These are phyloP conservation scores for Pectinophora gossypiella DNA, from an alignment of 1,140 invertebrate species.

Conservation along the genomic window DNA sequence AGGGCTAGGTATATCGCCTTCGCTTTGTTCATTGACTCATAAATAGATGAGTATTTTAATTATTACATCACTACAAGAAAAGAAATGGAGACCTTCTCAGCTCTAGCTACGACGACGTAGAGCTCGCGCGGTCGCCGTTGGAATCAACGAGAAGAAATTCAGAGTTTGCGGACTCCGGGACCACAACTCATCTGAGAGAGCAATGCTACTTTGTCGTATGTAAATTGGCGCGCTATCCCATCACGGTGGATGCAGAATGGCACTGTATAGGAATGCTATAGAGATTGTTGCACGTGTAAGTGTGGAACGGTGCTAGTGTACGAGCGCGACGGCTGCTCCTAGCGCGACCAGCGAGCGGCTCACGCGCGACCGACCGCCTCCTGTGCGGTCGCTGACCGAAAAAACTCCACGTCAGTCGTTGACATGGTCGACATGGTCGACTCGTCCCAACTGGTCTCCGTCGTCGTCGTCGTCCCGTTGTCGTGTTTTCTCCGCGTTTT, in stretches of 20 bases:
- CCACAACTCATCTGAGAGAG: conserved; percentile 33
- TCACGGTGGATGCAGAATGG: conserved; percentile 15
- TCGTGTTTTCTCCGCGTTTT: conserved; percentile 64
- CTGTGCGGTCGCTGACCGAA: conserved; percentile 71
- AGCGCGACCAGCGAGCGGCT: conserved; percentile 51
- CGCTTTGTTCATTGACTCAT: neutral
- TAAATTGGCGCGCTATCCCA: conserved; percentile 23
- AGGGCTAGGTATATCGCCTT: neutral
- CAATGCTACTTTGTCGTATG: conserved; percentile 26
- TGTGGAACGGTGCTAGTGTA: conserved; percentile 64
- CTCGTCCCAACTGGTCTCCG: conserved; percentile 59
- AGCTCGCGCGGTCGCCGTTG: too few relatives aligned
- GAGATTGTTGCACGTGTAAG: conserved; percentile 38
- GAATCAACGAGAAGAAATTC: too few relatives aligned
- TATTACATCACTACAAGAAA: conserved; percentile 12
- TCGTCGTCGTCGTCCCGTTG: conserved; percentile 56
- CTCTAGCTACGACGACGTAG: neutral
- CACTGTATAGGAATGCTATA: conserved; percentile 44
- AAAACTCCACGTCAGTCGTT: conserved; percentile 67
- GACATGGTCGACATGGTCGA: conserved; percentile 55
- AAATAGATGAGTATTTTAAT: conserved; percentile 22
- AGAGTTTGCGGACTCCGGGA: too few relatives aligned
- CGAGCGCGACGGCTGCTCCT: conserved; percentile 63
- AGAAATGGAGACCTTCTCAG: conserved; percentile 6
- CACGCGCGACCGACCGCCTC: conserved; percentile 65